These are phyloP conservation scores for Apostichopus californicus DNA, from an alignment of 35 echinoderm and acorn worm species.

Conservation along the genomic window DNA sequence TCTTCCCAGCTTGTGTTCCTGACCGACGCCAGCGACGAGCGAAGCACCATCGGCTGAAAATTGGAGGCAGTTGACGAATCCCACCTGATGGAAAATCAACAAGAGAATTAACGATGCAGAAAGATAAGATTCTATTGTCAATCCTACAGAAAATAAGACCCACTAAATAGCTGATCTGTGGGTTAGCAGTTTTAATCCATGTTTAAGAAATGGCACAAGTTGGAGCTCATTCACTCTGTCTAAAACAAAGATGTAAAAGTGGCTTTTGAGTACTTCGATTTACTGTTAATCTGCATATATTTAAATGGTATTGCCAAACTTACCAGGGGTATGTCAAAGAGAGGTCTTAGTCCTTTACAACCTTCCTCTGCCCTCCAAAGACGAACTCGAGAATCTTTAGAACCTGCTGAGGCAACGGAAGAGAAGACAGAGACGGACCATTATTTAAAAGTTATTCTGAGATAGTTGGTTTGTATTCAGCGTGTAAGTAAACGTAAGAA, in stretches of 20 bases:
- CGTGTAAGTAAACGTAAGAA: no score
- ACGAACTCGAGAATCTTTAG: constrained; percentile 86
- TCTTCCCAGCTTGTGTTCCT: constrained; percentile 90
- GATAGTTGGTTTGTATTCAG: no score
- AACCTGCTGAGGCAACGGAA: constrained; percentile 75
- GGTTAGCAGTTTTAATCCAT: no score
- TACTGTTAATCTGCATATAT: neutral
- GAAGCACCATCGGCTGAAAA: constrained; percentile 80
- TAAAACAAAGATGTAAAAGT: no score
- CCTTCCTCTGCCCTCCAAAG: constrained; percentile 82
- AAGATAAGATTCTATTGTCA: no score
- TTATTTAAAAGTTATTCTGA: no score
- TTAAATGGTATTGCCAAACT: constrained; percentile 19
- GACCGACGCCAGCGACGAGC: constrained; percentile 85
- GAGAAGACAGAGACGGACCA: neutral
- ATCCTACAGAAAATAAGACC: no score
- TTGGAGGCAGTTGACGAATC: constrained; percentile 82
- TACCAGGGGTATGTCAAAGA: constrained; percentile 85
- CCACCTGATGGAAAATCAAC: constrained; percentile 66
- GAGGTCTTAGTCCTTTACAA: constrained; percentile 65
- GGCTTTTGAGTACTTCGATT: no score
- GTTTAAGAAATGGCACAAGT: no score
- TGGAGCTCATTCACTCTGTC: no score
- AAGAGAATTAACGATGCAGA: neutral
- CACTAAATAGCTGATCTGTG: no score